These are phyloP conservation scores for Bradynema listronoti DNA, from an alignment of 1,140 invertebrate species.

Conservation along the genomic window DNA sequence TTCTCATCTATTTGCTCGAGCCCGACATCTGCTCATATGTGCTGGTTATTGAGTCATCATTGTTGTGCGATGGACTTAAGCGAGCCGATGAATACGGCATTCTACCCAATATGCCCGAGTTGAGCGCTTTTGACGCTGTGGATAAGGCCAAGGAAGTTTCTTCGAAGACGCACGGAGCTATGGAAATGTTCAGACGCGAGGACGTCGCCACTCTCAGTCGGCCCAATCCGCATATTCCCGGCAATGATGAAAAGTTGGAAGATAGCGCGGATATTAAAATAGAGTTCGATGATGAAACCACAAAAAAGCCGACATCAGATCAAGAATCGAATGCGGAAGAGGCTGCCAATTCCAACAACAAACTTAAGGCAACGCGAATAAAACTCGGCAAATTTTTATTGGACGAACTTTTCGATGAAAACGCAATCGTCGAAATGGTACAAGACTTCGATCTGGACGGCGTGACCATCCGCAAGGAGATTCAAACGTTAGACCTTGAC, in stretches of 20 bases:
- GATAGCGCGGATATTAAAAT: neutral
- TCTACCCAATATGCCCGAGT: conserved; percentile 13
- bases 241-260: neutral
- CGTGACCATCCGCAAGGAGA: neutral
- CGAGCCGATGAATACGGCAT: conserved; percentile 59
- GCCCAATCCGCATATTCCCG: neutral
- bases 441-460: neutral
- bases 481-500: no score
- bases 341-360: no score
- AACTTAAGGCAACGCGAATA: no score
- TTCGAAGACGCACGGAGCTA: conserved; percentile 3
- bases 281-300: neutral
- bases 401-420: no score
- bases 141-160: neutral
- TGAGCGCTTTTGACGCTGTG: neutral
- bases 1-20: conserved; percentile 40
- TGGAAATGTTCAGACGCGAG: conserved; percentile 8
- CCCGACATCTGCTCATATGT: conserved; percentile 87
- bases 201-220: conserved; percentile 9
- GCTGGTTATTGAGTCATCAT: conserved; percentile 71
- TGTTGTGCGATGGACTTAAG: conserved; percentile 76
- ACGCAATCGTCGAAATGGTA: neutral
- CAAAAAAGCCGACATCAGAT: neutral
- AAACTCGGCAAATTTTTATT: neutral
- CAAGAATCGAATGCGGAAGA: no score